These are phyloP conservation scores for Semaprochilodus insignis DNA, from an alignment of 2,797 vertebrate species.

Conservation along the genomic window DNA sequence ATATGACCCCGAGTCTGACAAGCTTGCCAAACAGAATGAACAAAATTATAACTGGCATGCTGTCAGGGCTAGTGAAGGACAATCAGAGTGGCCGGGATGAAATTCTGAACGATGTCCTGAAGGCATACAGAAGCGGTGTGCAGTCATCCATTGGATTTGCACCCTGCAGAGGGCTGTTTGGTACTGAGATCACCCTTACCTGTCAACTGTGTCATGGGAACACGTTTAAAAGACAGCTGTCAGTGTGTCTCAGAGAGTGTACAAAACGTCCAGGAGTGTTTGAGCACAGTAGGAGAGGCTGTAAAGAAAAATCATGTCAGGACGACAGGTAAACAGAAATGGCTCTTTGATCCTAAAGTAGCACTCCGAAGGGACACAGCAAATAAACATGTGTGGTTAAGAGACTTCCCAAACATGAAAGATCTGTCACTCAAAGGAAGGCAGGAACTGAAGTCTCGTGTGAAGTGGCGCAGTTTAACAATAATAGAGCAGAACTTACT, in stretches of 20 bases:
- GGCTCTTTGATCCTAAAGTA: constrained; percentile 5
- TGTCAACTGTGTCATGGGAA: neutral
- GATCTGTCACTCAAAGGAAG: neutral
- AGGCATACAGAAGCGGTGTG: constrained; percentile 11
- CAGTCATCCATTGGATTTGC: constrained; percentile 27
- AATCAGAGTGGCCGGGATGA: neutral
- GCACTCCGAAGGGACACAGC: neutral
- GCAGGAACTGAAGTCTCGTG: neutral
- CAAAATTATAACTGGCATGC: neutral
- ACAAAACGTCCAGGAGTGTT: neutral
- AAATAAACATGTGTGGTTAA: neutral
- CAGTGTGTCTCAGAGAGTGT: neutral
- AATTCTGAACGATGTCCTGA: neutral
- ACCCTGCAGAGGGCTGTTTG: neutral
- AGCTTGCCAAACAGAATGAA: neutral
- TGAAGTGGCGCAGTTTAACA: neutral
- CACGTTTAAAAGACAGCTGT: neutral
- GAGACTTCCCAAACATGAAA: neutral
- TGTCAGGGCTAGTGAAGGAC: neutral
- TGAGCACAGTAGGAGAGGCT: neutral
- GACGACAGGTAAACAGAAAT: constrained; percentile 13
- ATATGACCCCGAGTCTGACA: neutral
- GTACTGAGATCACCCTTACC: constrained; percentile 14
- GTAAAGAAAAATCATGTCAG: neutral
- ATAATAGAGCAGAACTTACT: neutral